Percentiles rank a stretch among this genome's conserved stretches.
These are phyloP conservation scores for Xanthostigma xanthostigma DNA, from an alignment of 2,888 invertebrate species.

Conservation along the genomic window DNA sequence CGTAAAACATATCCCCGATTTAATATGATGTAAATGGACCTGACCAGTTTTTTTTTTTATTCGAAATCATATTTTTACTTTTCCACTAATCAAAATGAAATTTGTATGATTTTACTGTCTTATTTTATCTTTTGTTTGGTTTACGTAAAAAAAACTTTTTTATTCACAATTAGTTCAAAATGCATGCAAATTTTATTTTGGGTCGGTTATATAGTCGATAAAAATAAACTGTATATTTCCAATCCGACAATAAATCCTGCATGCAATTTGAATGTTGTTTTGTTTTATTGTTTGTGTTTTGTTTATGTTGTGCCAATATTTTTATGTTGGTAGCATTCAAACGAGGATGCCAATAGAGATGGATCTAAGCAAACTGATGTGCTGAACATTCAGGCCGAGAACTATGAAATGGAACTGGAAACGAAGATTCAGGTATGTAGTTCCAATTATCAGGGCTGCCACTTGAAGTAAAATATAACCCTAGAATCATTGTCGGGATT, in stretches of 20 bases:
- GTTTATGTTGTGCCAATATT: conserved; percentile 5
- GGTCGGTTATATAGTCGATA: not conserved
- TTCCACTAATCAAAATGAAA: conserved; percentile 5
- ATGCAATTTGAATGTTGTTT: conserved; percentile 10
- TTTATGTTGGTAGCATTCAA: conserved; percentile 21
- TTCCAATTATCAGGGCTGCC: not conserved
- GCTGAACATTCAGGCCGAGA: conserved; percentile 23
- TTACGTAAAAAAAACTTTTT: conserved; percentile 3
- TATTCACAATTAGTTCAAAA: conserved; percentile 2
- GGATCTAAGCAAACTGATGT: conserved; percentile 11
- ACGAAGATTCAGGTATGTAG: conserved; percentile 25
- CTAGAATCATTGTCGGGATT: no score
- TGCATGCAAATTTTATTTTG: conserved; percentile 11
- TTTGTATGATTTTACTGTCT: conserved; percentile 4
- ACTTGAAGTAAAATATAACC: no score
- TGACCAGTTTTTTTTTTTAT: no score
- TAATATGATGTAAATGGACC: no score
- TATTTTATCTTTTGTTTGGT: conserved; percentile 2
- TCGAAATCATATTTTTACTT: not conserved
- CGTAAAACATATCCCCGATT: no score
- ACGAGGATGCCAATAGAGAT: conserved; percentile 20
- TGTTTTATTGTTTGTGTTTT: conserved; percentile 11
- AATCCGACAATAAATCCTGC: no score
- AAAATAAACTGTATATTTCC: no score
- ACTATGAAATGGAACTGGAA: conserved; percentile 23